Evolutionary conservation across 2,797 vertebrate genomes (phyloP).

Genomic region (Emys orbicularis): DNA sequence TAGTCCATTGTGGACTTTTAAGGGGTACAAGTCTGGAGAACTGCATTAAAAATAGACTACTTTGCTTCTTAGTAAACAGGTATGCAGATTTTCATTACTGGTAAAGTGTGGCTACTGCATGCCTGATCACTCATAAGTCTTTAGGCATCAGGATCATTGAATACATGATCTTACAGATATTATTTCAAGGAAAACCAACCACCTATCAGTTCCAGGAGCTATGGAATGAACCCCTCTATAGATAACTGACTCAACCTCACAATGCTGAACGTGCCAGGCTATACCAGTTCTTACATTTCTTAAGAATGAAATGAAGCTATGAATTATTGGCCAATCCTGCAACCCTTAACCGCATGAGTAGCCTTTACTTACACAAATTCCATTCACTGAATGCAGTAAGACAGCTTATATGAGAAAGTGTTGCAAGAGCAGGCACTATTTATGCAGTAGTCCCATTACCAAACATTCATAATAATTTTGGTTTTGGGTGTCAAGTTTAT

Average conservation of each 20-base stretch:
- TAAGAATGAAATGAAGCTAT: neutral
- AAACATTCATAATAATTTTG: neutral
- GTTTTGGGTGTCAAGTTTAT: neutral
- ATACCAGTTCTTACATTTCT: neutral
- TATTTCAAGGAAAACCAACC: neutral
- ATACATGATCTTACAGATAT: neutral
- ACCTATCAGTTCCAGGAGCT: neutral
- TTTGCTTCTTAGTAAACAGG: neutral
- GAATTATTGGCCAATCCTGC: constrained; percentile 9
- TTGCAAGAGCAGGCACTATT: neutral
- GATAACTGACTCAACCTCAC: neutral
- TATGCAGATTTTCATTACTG: neutral
- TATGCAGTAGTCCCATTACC: fast-evolving
- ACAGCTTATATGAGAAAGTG: neutral
- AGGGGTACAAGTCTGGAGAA: neutral
- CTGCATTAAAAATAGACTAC: neutral
- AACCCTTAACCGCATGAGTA: neutral
- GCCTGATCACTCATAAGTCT: neutral
- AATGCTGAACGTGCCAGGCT: neutral
- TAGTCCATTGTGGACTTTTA: neutral
- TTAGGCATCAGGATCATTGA: neutral
- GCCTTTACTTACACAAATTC: neutral
- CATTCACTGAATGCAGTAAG: neutral
- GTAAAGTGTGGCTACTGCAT: neutral
- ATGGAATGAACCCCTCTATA: neutral